A percentile compares a stretch with the other conserved stretches of the same genome.
These are phyloP conservation scores for Corythoichthys intestinalis DNA, from an alignment of 2,113 vertebrate species.

Conservation along the genomic window DNA sequence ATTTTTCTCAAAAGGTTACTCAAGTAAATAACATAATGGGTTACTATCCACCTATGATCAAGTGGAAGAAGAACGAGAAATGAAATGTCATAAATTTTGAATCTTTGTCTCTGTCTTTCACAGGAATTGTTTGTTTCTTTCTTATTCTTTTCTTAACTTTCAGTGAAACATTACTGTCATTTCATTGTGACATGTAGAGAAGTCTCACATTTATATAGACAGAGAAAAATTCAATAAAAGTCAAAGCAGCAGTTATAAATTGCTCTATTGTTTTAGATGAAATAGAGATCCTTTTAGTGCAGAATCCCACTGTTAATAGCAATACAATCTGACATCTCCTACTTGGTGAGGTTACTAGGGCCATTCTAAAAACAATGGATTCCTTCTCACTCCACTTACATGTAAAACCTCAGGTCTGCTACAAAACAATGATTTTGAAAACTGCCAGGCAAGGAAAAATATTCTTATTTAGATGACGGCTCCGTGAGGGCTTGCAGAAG, in stretches of 20 bases:
- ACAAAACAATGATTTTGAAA: slow-evolving; percentile 48
- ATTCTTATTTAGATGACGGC: slow-evolving; percentile 67
- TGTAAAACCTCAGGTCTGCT: slow-evolving; percentile 44
- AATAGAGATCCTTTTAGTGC: slow-evolving; percentile 49
- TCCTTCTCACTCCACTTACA: slow-evolving; percentile 13
- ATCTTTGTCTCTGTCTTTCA: too few species aligned
- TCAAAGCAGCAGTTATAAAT: not conserved
- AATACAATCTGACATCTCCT: slow-evolving; percentile 52
- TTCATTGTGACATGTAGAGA: not conserved
- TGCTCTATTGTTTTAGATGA: slow-evolving; percentile 18
- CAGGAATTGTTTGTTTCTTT: not conserved
- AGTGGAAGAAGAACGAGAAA: too few species aligned
- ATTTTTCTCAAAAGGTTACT: too few species aligned
- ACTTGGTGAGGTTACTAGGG: slow-evolving; percentile 63
- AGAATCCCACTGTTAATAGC: slow-evolving; percentile 35
- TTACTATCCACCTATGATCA: too few species aligned
- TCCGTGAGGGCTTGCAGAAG: slow-evolving; percentile 52
- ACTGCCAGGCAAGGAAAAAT: slow-evolving; percentile 68
- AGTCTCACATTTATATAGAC: not conserved
- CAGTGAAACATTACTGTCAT: not conserved
- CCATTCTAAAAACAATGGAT: slow-evolving; percentile 41
- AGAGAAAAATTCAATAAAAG: not conserved
- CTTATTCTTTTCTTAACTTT: slow-evolving; percentile 12
- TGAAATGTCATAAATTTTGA: too few species aligned
- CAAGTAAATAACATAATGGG: too few species aligned